phyloP scores from a whole-genome alignment of 2,888 invertebrate species.

The Pristionchus entomophagus region DNA sequence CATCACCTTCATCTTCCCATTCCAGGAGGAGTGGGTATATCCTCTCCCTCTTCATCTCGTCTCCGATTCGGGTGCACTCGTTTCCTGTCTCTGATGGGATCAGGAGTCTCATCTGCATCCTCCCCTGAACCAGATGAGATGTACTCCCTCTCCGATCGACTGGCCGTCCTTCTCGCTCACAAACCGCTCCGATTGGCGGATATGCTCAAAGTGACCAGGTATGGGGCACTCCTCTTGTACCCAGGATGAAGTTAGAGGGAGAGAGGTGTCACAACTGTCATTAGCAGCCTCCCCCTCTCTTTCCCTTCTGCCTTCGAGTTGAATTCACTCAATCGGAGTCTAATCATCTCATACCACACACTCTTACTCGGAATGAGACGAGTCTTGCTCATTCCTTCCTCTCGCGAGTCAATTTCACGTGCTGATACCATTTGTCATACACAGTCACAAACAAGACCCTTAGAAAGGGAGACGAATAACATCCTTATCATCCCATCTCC shows the following conservation, averaged over 20 bases:
- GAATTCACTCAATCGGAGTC: background rate
- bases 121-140: slow-evolving; percentile 66
- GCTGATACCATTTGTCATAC: background rate
- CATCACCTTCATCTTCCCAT: background rate
- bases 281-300: background rate
- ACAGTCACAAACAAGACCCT: background rate
- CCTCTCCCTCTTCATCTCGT: slow-evolving; percentile 43
- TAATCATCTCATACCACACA: slow-evolving; percentile 22
- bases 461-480: background rate
- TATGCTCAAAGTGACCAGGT: slow-evolving; percentile 69
- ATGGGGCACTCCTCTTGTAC: background rate
- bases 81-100: slow-evolving; percentile 59
- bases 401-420: slow-evolving; percentile 14
- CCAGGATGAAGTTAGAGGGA: no score
- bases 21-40: background rate
- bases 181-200: slow-evolving; percentile 69
- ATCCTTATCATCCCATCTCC: background rate
- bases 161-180: slow-evolving; percentile 58
- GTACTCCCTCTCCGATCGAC: slow-evolving; percentile 55
- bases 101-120: slow-evolving; percentile 48
- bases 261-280: slow-evolving; percentile 18
- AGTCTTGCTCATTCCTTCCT: background rate
- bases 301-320: background rate
- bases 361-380: no score
- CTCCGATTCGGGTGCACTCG: slow-evolving; percentile 55